A percentile compares a stretch with the other conserved stretches of the same genome.
Evolutionary conservation across 2,113 vertebrate species (phyloP).

Genomic region (Melanostigma gelatinosum): DNA sequence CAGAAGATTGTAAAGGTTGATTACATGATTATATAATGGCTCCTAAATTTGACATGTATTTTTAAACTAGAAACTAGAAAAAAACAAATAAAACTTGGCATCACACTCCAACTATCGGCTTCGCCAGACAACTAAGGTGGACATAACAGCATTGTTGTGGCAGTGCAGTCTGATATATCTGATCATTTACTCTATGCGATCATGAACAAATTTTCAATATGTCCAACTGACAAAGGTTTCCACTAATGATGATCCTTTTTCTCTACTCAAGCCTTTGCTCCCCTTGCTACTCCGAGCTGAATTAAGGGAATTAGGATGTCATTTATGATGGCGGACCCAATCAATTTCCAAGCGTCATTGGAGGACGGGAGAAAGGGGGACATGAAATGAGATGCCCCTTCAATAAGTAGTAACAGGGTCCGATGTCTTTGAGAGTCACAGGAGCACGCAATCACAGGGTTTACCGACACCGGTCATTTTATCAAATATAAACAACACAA

Average conservation of each 20-base stretch:
- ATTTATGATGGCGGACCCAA: constrained; percentile 44
- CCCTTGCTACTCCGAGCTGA: constrained; percentile 32
- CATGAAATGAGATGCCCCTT: constrained; percentile 47
- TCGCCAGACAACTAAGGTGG: neutral
- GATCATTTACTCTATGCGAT: constrained; percentile 14
- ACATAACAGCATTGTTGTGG: neutral
- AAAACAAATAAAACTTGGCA: constrained; percentile 1
- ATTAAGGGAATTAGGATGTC: constrained; percentile 62
- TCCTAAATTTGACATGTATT: neutral
- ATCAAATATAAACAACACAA: constrained; percentile 53
- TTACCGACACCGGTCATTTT: constrained; percentile 36
- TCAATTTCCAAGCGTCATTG: constrained; percentile 63
- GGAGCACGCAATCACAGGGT: neutral
- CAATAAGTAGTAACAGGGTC: constrained; percentile 38
- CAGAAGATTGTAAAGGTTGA: neutral
- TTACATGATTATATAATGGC: neutral
- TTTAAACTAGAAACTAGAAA: neutral
- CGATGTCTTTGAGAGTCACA: constrained; percentile 22
- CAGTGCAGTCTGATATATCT: neutral
- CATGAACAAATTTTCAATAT: constrained; percentile 32
- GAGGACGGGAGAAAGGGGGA: constrained; percentile 27
- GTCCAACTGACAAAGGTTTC: constrained; percentile 48
- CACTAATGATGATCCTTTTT: constrained; percentile 32
- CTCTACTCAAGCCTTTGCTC: constrained; percentile 30
- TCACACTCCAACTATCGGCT: neutral